Conservation (phyloP, 1,140 invertebrate genomes). For the Gonioctena quinquepunctata region DNA sequence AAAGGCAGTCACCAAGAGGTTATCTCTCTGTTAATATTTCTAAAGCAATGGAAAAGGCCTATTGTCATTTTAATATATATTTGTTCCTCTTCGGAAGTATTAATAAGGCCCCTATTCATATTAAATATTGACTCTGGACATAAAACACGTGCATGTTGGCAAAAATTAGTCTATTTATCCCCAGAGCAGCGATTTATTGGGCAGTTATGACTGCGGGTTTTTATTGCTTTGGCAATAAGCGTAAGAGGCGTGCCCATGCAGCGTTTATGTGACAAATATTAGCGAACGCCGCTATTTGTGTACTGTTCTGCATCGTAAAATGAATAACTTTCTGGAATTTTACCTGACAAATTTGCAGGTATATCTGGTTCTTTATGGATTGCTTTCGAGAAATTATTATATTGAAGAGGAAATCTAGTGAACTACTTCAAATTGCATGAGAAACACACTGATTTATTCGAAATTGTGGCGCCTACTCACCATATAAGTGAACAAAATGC, state of each 20-base stretch:
- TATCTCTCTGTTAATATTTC: no score
- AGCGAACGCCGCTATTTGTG: constrained; percentile 11
- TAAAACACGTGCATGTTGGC: constrained; percentile 11
- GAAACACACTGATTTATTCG: no score
- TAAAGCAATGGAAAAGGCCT: no score
- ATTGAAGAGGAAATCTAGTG: background rate
- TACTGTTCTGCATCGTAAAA: constrained; percentile 17
- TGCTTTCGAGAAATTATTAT: background rate
- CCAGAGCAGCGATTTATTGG: constrained; percentile 12
- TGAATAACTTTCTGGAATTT: constrained; percentile 11
- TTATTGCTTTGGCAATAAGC: constrained; percentile 15
- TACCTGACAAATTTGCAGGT: background rate
- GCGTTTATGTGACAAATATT: constrained; percentile 15
- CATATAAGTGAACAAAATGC: no score
- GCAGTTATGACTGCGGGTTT: constrained; percentile 2
- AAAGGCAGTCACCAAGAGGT: no score
- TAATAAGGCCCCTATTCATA: background rate
- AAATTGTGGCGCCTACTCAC: no score
- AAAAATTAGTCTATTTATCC: constrained; percentile 19
- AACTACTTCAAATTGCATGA: no score
- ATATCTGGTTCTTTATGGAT: background rate
- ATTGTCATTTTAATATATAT: background rate
- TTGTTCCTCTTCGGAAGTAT: background rate
- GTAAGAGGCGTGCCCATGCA: constrained; percentile 1
- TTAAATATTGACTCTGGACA: background rate